Base-by-base conservation (phyloP, 2,888 invertebrate genomes). In the Xestobium rufovillosum region DNA sequence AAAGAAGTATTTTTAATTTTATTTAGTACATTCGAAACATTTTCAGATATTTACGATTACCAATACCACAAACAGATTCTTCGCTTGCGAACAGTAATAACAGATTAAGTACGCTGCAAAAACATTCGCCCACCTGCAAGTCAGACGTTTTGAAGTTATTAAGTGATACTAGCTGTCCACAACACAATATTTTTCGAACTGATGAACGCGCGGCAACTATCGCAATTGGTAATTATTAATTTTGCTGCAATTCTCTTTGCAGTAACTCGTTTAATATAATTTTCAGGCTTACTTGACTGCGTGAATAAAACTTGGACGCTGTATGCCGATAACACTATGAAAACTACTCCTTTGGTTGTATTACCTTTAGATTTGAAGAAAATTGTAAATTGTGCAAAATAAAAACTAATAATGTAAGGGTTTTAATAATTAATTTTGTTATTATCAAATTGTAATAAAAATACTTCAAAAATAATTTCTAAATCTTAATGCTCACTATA, bases 201-300 rank as follows among this genome's bases (percentile, higher is more conserved):
- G 70, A 75, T 8, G 78, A 82, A 50, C 56, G 65, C 29, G 80
- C 88, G 4, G 81, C 80, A 60, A 90, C 90, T 3, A 80, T 90
- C 31, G 81, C 84, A 13, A 79, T 81, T 39, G 87, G 88, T 78
- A 63, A 57, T 64, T 47, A 15, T 3, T 27, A 28, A 9, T 39
- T 34, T 36, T 32, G 29, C 14, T 32, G 15, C 16, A 14, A 14
- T 12, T 26, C 11, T 26, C 27, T 26, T 8, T 39, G 13, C 16
- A 25, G 9, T 9, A n/a, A 34, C 31, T 28, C 32, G 11, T n/a
- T 27, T 6, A n/a, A n/a, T n/a, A n/a, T n/a, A n/a, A n/a, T 38
- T 53, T 69, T 17, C 66, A 83, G 84, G 83, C 44, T 76, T 89
- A 35, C 89, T 90, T 53, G 85, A 90, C 60, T 73, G 84, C 49